These are phyloP conservation scores for Eueides isabella DNA, from an alignment of 1,140 invertebrate species.

Conservation along the genomic window DNA sequence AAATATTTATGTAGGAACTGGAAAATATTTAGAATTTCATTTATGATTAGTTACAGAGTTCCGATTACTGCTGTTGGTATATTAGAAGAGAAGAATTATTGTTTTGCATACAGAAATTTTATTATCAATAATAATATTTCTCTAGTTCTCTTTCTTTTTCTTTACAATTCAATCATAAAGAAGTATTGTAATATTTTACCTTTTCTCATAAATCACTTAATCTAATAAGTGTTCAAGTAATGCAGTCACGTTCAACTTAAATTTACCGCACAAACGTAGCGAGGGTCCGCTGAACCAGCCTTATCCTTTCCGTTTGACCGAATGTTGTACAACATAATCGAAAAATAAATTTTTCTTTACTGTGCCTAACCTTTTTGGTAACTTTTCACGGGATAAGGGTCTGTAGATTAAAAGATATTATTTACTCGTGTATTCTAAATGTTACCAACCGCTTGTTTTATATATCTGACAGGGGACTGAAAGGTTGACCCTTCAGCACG, in stretches of 20 bases:
- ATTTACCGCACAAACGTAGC: conserved; percentile 44
- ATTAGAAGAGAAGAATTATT: too few relatives aligned
- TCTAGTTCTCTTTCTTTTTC: background rate
- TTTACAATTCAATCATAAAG: background rate
- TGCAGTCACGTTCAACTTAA: conserved; percentile 46
- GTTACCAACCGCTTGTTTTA: conserved; percentile 64
- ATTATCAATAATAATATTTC: too few relatives aligned
- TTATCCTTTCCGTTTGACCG: conserved; percentile 56
- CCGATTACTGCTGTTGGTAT: too few relatives aligned
- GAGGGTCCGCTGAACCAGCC: conserved; percentile 43
- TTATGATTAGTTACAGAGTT: too few relatives aligned
- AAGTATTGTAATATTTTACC: background rate
- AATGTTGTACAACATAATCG: conserved; percentile 69
- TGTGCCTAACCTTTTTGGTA: conserved; percentile 57
- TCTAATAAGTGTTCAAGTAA: conserved; percentile 34
- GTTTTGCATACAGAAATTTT: too few relatives aligned
- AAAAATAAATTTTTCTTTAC: conserved; percentile 69
- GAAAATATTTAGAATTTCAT: too few relatives aligned
- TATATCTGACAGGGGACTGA: conserved; percentile 68
- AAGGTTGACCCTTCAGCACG: conserved; percentile 51
- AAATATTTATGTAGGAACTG: too few relatives aligned
- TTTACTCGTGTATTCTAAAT: conserved; percentile 65
- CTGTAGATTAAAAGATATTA: conserved; percentile 76
- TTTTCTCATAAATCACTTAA: conserved; percentile 33
- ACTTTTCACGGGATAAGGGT: conserved; percentile 66